Evolutionary conservation across 2,888 invertebrate species (phyloP).

Genomic region (Hartigia nigra): DNA sequence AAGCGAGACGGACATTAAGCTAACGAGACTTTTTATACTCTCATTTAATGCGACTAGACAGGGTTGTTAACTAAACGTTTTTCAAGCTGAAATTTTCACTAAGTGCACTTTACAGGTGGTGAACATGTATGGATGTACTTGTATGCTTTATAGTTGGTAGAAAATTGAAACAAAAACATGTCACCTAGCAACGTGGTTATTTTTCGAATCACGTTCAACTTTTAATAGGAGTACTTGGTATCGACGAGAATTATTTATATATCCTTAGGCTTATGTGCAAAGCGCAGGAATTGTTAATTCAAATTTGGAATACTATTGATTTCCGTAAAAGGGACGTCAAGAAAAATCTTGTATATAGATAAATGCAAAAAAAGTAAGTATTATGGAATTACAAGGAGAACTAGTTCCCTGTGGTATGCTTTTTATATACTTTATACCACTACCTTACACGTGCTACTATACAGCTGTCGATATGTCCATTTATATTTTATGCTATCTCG

Average conservation of each 20-base stretch:
- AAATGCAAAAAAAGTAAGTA: background rate
- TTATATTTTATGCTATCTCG: background rate
- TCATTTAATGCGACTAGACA: background rate
- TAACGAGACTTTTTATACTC: background rate
- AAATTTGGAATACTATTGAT: too few relatives aligned
- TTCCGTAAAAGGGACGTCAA: too few relatives aligned
- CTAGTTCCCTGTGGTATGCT: background rate
- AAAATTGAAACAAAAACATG: background rate
- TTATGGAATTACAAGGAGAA: background rate
- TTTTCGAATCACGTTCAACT: background rate
- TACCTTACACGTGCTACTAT: background rate
- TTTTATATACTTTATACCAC: background rate
- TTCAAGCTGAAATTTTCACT: background rate
- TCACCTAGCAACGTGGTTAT: background rate
- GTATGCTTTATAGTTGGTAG: background rate
- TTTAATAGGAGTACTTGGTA: background rate
- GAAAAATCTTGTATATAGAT: too few relatives aligned
- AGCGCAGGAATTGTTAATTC: too few relatives aligned
- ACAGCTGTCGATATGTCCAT: background rate
- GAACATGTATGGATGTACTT: background rate
- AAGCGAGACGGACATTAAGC: background rate
- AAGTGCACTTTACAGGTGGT: background rate
- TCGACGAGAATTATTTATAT: too few relatives aligned
- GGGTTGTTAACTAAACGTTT: background rate
- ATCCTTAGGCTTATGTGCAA: too few relatives aligned